phyloP scores from a whole-genome alignment of 1,140 invertebrate genomes.

The Sitodiplosis mosellana region DNA sequence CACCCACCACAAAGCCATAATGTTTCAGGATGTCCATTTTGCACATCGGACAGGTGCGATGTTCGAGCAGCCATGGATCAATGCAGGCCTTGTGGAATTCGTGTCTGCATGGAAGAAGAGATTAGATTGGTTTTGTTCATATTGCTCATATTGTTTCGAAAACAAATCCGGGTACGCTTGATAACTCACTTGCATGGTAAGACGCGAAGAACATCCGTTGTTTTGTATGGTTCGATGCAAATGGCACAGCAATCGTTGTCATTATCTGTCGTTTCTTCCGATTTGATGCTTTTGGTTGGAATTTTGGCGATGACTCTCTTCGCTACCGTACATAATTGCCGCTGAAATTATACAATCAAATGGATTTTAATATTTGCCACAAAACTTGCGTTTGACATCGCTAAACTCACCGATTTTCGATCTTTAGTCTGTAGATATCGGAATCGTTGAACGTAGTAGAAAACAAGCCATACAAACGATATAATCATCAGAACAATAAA shows the following conservation, averaged over 20 bases:
- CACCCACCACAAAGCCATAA: slow-evolving; percentile 68
- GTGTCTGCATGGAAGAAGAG: slow-evolving; percentile 58
- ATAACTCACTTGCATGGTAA: slow-evolving; percentile 68
- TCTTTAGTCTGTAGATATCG: slow-evolving; percentile 85
- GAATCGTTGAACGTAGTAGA: slow-evolving; percentile 87
- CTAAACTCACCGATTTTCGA: slow-evolving; percentile 18
- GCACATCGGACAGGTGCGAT: slow-evolving; percentile 87
- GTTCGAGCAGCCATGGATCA: slow-evolving; percentile 84
- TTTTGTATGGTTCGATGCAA: slow-evolving; percentile 78
- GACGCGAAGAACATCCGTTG: slow-evolving; percentile 61
- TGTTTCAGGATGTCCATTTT: slow-evolving; percentile 88
- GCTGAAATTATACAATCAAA: slow-evolving; percentile 33
- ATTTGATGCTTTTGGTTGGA: slow-evolving; percentile 65
- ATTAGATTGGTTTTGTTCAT: no score
- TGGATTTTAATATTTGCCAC: slow-evolving; percentile 4
- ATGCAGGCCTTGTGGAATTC: slow-evolving; percentile 88
- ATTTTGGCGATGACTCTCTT: slow-evolving; percentile 82
- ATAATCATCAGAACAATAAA: slow-evolving; percentile 91
- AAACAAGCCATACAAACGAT: slow-evolving; percentile 80
- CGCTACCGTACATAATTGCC: slow-evolving; percentile 67
- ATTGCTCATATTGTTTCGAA: neutral
- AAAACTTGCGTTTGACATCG: slow-evolving; percentile 4
- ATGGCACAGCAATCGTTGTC: slow-evolving; percentile 81
- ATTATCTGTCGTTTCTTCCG: slow-evolving; percentile 42
- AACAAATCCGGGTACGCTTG: neutral